A percentile compares a stretch with the other conserved stretches of the same genome.
Evolutionary conservation across 37 sponge, comb jelly and placozoan genomes (phyloP).

Genomic region (Oscarella lobularis): DNA sequence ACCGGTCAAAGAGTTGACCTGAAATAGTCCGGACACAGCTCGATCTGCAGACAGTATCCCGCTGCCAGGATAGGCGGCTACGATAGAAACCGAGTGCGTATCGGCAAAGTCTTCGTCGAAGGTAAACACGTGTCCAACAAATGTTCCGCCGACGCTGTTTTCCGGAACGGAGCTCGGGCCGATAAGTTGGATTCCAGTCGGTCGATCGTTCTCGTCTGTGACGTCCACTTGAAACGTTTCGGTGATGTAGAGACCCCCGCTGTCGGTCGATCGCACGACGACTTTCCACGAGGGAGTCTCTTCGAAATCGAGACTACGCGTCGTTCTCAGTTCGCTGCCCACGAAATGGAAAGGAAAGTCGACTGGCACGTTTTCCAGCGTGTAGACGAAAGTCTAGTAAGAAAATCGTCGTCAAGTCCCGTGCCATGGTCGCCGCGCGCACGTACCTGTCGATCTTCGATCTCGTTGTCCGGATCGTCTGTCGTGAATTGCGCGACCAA

Average conservation of each 20-base stretch:
- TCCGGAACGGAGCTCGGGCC: neutral
- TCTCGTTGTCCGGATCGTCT: neutral
- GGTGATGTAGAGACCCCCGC: neutral
- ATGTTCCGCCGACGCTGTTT: neutral
- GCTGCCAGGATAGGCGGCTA: neutral
- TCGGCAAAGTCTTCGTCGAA: neutral
- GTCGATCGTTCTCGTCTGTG: conserved; percentile 4
- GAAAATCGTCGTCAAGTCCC: no score
- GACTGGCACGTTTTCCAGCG: neutral
- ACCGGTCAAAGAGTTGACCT: no score
- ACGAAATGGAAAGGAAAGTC: neutral
- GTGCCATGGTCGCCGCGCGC: no score
- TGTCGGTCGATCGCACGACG: neutral
- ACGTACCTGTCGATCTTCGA: neutral
- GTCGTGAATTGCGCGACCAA: neutral
- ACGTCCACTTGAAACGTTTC: conserved; percentile 3
- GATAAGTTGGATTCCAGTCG: neutral
- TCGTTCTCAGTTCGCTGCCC: neutral
- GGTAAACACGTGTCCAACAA: neutral
- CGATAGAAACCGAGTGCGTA: neutral
- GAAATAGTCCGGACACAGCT: no score
- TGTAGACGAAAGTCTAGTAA: neutral
- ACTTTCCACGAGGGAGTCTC: neutral
- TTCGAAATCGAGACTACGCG: neutral
- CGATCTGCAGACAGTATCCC: no score